These are phyloP conservation scores for Sciurus vulgaris DNA, from an alignment of 2,797 vertebrate genomes.

Conservation along the genomic window DNA sequence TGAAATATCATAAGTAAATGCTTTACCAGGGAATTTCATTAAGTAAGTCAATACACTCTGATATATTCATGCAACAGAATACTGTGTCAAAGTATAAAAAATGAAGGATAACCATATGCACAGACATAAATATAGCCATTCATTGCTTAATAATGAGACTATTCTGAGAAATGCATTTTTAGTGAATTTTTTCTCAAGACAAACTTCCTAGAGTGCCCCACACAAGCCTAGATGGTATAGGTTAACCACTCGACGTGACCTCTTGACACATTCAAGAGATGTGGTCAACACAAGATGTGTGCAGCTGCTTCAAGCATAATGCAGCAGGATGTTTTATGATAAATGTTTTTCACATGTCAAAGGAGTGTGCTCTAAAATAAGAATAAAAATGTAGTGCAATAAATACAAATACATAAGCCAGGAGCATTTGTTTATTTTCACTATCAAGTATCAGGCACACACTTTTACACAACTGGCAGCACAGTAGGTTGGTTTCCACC, in stretches of 20 bases:
- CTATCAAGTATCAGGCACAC: no score
- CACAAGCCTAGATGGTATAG: background rate
- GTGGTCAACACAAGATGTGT: background rate
- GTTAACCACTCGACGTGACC: background rate
- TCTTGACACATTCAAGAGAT: background rate
- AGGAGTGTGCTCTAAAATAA: background rate
- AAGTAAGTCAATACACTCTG: background rate
- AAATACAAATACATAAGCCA: background rate
- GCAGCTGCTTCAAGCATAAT: background rate
- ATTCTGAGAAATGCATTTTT: background rate
- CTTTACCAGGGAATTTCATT: background rate
- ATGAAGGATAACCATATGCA: background rate
- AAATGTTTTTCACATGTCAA: background rate
- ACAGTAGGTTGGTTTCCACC: background rate
- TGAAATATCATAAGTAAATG: background rate
- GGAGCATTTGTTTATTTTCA: background rate
- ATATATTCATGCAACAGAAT: background rate
- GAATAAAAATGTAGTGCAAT: no score
- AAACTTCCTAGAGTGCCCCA: background rate
- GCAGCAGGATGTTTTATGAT: background rate
- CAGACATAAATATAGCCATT: background rate
- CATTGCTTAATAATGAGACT: background rate
- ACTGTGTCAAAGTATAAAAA: background rate
- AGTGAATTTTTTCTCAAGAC: background rate
- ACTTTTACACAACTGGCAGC: background rate